Percentiles rank a stretch among this genome's conserved stretches.
These are phyloP conservation scores for Craniophora ligustri DNA, from an alignment of 2,888 invertebrate species.

Conservation along the genomic window DNA sequence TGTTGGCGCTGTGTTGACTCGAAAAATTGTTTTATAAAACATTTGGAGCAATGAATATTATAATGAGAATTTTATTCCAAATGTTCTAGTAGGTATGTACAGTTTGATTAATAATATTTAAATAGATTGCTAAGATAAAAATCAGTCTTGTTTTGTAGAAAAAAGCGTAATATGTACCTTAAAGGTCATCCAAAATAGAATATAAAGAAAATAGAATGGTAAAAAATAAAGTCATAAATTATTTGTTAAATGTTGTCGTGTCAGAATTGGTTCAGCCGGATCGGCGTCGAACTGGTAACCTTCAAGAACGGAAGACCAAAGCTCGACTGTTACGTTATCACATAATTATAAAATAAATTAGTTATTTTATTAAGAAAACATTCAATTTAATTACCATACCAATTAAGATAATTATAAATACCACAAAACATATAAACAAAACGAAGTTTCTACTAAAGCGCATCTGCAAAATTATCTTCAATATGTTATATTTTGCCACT, in stretches of 20 bases:
- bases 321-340: constrained; percentile 12
- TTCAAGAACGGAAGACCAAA: constrained; percentile 30
- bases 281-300: constrained; percentile 1
- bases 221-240: not conserved
- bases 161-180: not conserved
- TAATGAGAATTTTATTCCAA: constrained; percentile 26
- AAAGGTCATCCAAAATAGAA: not conserved
- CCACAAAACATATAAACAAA: constrained; percentile 3
- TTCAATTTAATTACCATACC: constrained; percentile 25
- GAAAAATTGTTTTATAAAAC: constrained; percentile 56
- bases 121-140: not conserved
- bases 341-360: constrained; percentile 27
- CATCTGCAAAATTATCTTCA: not conserved
- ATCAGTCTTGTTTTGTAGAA: not conserved
- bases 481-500: constrained; percentile 2
- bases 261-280: not conserved
- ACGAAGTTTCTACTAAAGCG: constrained; percentile 1
- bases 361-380: constrained; percentile 17
- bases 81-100: constrained; percentile 3
- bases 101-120: not conserved
- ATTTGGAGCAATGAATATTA: constrained; percentile 31
- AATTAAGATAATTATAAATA: constrained; percentile 21
- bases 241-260: not conserved
- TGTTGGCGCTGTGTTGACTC: constrained; percentile 35
- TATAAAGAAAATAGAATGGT: not conserved